Percentiles rank a stretch among this genome's conserved stretches.
These are phyloP conservation scores for Sanderia malayensis DNA, from an alignment of 30 jellyfish, hydroid and myxozoan genomes.

Conservation along the genomic window DNA sequence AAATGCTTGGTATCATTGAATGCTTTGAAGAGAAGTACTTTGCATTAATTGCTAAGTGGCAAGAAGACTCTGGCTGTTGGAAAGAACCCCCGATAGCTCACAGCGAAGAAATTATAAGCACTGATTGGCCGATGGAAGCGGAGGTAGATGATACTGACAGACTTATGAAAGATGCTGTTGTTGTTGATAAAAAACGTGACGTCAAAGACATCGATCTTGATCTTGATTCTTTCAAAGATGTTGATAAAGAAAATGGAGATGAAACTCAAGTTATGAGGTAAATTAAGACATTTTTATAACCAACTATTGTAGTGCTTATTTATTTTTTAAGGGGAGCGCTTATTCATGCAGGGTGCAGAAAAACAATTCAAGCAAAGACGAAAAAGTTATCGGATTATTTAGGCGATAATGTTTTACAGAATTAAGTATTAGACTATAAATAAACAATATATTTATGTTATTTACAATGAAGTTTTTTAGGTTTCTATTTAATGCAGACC, in stretches of 20 bases:
- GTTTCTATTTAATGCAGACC: no score
- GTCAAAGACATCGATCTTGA: neutral
- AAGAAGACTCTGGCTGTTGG: slow-evolving; percentile 26
- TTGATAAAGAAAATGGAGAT: neutral
- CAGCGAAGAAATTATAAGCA: neutral
- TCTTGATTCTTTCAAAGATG: neutral
- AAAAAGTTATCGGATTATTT: no score
- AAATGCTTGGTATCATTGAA: slow-evolving; percentile 16
- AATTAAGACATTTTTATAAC: no score
- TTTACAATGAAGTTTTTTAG: no score
- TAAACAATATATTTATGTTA: no score
- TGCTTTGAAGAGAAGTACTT: slow-evolving; percentile 16
- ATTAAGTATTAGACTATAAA: no score
- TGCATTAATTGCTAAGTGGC: slow-evolving; percentile 8
- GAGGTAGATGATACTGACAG: neutral
- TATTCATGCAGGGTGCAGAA: neutral
- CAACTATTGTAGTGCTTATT: neutral
- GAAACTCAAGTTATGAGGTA: neutral
- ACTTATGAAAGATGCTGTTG: neutral
- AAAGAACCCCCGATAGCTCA: neutral
- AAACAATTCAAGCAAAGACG: neutral
- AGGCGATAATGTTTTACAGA: no score
- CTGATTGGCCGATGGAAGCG: neutral
- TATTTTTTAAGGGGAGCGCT: neutral
- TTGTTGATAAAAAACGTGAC: neutral